phyloP scores from a whole-genome alignment of 2,888 invertebrate genomes.

The Branchellion lobata region DNA sequence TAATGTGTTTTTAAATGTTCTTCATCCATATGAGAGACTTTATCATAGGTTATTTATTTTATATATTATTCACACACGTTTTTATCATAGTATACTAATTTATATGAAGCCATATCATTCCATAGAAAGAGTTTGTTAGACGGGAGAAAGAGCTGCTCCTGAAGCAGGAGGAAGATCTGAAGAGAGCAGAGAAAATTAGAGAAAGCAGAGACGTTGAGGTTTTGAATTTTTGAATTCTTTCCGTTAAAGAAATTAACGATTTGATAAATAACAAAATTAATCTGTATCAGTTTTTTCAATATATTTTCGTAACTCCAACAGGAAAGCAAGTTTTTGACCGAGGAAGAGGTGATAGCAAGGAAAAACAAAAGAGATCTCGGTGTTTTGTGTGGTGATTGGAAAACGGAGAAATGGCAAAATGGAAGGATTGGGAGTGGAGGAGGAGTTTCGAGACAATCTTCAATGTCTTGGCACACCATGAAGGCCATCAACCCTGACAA shows the following conservation, averaged over 20 bases:
- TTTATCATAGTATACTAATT: background rate
- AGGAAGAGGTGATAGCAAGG: background rate
- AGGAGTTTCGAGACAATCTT: background rate
- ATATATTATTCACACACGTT: too few species aligned
- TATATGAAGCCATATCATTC: background rate
- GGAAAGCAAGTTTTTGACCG: background rate
- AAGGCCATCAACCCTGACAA: background rate
- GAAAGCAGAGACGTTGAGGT: background rate
- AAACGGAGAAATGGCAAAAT: too few species aligned
- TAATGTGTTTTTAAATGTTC: too few species aligned
- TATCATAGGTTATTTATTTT: too few species aligned
- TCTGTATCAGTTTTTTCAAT: too few species aligned
- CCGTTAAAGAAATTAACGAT: background rate
- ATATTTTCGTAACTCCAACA: too few species aligned
- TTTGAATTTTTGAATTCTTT: background rate
- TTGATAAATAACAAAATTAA: too few species aligned
- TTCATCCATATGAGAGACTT: too few species aligned
- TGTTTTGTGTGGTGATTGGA: too few species aligned
- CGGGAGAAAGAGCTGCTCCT: background rate
- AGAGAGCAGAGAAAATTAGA: background rate
- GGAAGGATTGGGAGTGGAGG: background rate
- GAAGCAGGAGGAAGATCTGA: slow-evolving; percentile 7
- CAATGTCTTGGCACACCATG: background rate
- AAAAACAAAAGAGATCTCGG: background rate
- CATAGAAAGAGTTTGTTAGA: background rate